Percentiles rank a stretch among this genome's conserved stretches.
phyloP scores from a whole-genome alignment of 2,797 vertebrate species.

The Diplodus puntazzo region DNA sequence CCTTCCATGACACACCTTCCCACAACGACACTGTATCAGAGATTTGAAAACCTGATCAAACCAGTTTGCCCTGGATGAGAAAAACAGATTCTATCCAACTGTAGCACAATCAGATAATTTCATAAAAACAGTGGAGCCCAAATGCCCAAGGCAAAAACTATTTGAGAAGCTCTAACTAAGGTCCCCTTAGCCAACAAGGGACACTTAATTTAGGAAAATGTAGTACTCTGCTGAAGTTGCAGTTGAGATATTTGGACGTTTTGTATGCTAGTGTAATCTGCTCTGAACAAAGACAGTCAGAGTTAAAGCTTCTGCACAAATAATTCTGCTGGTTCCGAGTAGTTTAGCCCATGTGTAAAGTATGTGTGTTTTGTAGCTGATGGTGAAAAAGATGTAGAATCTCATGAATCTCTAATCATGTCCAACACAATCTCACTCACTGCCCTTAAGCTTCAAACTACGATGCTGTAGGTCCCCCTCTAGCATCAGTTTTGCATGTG shows the following conservation, averaged over 20 bases:
- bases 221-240: conserved; percentile 24
- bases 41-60: conserved; percentile 71
- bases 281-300: neutral
- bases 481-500: too few relatives aligned
- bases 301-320: neutral
- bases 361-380: too few relatives aligned
- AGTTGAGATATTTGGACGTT: neutral
- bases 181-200: conserved; percentile 23
- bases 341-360: too few relatives aligned
- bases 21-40: conserved; percentile 54
- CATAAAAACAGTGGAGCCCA: conserved; percentile 52
- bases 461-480: too few relatives aligned
- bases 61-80: conserved; percentile 71
- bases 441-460: too few relatives aligned
- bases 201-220: conserved; percentile 18
- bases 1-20: conserved; percentile 41
- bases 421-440: too few relatives aligned
- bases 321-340: too few relatives aligned
- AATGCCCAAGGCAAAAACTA: conserved; percentile 42
- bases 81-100: conserved; percentile 69
- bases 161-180: conserved; percentile 40
- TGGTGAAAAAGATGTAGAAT: too few relatives aligned
- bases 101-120: conserved; percentile 62
- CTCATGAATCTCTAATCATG: too few relatives aligned
- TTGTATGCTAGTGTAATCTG: neutral